phyloP scores from a whole-genome alignment of 2,888 invertebrate species.

The Heteromyza rotundicornis region DNA sequence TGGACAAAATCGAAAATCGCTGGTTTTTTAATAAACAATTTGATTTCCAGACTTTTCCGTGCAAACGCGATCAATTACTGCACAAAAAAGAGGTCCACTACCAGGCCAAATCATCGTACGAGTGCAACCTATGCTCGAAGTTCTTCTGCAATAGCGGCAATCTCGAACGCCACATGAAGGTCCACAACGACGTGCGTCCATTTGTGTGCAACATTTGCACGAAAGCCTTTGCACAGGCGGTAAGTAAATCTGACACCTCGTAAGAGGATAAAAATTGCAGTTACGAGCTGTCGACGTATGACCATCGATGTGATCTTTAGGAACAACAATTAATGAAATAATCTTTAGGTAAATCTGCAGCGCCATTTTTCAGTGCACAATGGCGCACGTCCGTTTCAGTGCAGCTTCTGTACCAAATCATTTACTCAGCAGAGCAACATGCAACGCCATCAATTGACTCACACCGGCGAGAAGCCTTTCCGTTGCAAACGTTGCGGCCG shows the following conservation, averaged over 20 bases:
- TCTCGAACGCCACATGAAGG: conserved; percentile 60
- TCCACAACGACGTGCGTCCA: conserved; percentile 60
- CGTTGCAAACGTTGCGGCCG: conserved; percentile 60
- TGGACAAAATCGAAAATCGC: background rate
- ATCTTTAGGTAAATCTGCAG: conserved; percentile 56
- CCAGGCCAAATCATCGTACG: conserved; percentile 57
- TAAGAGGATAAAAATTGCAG: too few relatives aligned
- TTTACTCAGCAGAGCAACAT: conserved; percentile 62
- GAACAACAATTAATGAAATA: too few relatives aligned
- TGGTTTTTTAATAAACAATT: too few relatives aligned
- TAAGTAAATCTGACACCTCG: too few relatives aligned
- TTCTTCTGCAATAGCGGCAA: conserved; percentile 61
- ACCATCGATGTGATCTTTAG: too few relatives aligned
- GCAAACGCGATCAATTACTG: conserved; percentile 59
- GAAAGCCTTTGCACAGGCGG: conserved; percentile 60
- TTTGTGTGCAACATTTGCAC: conserved; percentile 56
- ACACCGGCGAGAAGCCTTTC: conserved; percentile 61
- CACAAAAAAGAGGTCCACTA: conserved; percentile 59
- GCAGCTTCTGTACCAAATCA: conserved; percentile 57
- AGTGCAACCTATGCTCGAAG: conserved; percentile 58
- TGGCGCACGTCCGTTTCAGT: conserved; percentile 59
- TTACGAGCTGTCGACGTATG: too few relatives aligned
- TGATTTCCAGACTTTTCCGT: conserved; percentile 55
- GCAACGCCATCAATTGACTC: conserved; percentile 60
- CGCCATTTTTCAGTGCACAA: conserved; percentile 61